Evolutionary conservation across 30 jellyfish, hydroid and myxozoan genomes (phyloP), one percentile per base, ranked within the genome.

Genomic region (Haliclystus octoradiatus): DNA sequence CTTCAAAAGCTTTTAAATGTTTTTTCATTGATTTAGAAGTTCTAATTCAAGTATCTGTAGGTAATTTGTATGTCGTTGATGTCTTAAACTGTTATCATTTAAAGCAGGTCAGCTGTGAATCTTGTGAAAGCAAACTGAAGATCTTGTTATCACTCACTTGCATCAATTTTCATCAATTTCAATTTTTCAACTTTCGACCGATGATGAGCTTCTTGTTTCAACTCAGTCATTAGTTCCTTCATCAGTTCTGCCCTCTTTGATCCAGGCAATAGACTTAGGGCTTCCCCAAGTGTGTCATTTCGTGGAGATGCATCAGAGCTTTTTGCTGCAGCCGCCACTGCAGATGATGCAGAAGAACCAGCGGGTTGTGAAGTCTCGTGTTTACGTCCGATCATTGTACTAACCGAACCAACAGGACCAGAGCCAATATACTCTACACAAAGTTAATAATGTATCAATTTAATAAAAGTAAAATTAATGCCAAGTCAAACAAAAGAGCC

Each of bases 371-470:
- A 26, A 31, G 28, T 40, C 30, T 5, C 24, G 29, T 34, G 70
- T 23, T 61, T 60, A 24, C 85, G 82, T 50, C 85, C 92, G 71
- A 72, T 72, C 95, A 84, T 84, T 27, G 95, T 84, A 66, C 84
- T 63, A n/a, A 77, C 95, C 7, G 93, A 77, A 30, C 95, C 95
- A 62, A 50, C 76, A 0, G 95, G 95, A 1, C 95, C 95, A 26
- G 86, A 78, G 28, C 95, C 95, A 63, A 79, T 73, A 49, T 84
- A 84, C 25, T 85, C 95, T 84, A 65, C 61, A 68, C 31, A 35
- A 60, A 28, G 34, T 29, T 9, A 33, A 71, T 19, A n/a, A 26
- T 26, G 57, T 5, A 5, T 5, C 57, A 19, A 9, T 40, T 19
- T 40, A 5, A 40, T 5, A 5, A 40, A 19, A 5, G 14, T 40